Percentiles rank a stretch among this genome's conserved stretches.
Evolutionary conservation across 1,140 invertebrate genomes (phyloP).

Genomic region (Panulirus ornatus): DNA sequence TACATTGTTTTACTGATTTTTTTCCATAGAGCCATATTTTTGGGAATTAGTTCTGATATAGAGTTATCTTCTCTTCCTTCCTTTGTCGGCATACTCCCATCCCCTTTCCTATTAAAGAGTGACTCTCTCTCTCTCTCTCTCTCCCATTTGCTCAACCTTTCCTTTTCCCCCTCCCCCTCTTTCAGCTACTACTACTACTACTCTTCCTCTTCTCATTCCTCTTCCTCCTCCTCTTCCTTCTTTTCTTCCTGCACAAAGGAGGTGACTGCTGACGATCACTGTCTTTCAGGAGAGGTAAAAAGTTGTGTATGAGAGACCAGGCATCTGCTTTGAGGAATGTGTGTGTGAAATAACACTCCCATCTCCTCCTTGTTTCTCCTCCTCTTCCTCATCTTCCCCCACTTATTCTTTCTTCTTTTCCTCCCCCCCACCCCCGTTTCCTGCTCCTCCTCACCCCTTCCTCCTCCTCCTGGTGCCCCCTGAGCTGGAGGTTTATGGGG

Average conservation of each 20-base stretch:
- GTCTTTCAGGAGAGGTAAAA: no score
- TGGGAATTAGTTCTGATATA: no score
- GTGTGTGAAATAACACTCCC: neutral
- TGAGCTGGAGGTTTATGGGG: conserved; percentile 17
- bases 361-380: neutral
- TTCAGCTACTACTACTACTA: neutral
- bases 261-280: no score
- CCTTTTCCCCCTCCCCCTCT: neutral
- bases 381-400: neutral
- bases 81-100: no score
- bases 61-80: neutral
- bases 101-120: no score
- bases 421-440: neutral
- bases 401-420: neutral
- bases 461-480: conserved; percentile 5
- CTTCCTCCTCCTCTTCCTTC: neutral
- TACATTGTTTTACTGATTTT: neutral
- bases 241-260: neutral
- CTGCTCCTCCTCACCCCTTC: conserved; percentile 10
- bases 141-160: neutral
- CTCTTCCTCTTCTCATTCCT: neutral
- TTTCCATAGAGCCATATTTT: neutral
- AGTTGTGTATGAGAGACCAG: no score
- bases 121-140: neutral
- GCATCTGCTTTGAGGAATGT: no score